phyloP scores from a whole-genome alignment of 2,113 vertebrate species.

The Pollachius pollachius region DNA sequence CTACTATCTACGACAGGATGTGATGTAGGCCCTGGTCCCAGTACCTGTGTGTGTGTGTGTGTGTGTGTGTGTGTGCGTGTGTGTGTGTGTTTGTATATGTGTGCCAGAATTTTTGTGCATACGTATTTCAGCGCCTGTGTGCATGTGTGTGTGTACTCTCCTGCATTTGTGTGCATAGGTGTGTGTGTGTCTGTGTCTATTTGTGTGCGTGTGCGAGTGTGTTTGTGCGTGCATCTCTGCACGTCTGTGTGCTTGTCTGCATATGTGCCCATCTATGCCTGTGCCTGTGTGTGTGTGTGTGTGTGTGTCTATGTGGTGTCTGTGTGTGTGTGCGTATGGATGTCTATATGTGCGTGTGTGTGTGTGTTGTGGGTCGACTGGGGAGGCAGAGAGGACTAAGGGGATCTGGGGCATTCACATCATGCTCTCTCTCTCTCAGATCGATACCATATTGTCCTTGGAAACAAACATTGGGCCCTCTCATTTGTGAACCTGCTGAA shows the following conservation, averaged over 20 bases:
- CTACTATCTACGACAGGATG: conserved; percentile 18
- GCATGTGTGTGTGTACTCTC: too few species aligned
- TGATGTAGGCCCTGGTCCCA: background rate
- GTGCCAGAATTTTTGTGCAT: too few species aligned
- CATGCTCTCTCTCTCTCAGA: conserved; percentile 56
- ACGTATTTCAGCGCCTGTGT: too few species aligned
- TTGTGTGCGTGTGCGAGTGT: too few species aligned
- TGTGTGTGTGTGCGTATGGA: conserved; percentile 2
- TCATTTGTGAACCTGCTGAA: conserved; percentile 72
- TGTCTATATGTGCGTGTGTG: conserved; percentile 7
- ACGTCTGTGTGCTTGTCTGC: too few species aligned
- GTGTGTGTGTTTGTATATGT: too few species aligned
- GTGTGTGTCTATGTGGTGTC: background rate
- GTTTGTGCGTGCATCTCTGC: too few species aligned
- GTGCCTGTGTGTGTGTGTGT: too few species aligned
- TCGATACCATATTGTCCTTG: conserved; percentile 74
- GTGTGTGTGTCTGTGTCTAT: too few species aligned
- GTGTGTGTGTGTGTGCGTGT: background rate
- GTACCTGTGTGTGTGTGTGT: background rate
- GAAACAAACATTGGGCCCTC: conserved; percentile 69
- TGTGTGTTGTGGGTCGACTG: background rate
- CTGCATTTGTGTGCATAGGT: too few species aligned
- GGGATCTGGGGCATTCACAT: conserved; percentile 48
- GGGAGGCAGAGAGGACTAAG: conserved; percentile 31
- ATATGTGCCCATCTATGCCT: too few species aligned